These are phyloP conservation scores for Synergus japonicus DNA, from an alignment of 2,888 invertebrate species.

Conservation along the genomic window DNA sequence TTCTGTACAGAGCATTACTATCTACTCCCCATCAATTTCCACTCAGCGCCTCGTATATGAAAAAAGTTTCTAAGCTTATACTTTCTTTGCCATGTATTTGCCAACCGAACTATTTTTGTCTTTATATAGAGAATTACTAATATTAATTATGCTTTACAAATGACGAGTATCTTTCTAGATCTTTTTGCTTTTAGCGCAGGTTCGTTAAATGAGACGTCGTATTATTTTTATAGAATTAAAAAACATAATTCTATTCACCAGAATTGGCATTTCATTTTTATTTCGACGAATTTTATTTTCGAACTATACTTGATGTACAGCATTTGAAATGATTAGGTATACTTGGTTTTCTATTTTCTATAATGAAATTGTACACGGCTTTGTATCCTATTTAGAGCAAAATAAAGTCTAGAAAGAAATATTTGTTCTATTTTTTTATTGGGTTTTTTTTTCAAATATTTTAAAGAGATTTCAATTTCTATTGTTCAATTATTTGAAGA, in stretches of 20 bases:
- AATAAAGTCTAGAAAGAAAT: slow-evolving; percentile 77
- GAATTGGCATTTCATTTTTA: neutral
- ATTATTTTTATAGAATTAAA: neutral
- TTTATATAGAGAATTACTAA: slow-evolving; percentile 72
- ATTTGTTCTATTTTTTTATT: slow-evolving; percentile 35
- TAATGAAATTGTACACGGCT: slow-evolving; percentile 69
- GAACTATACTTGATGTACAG: neutral
- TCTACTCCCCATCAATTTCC: slow-evolving; percentile 53
- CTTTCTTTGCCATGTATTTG: slow-evolving; percentile 76
- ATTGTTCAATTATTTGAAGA: neutral
- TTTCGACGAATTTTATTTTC: neutral
- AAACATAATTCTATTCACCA: neutral
- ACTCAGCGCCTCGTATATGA: slow-evolving; percentile 75
- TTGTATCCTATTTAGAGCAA: slow-evolving; percentile 76
- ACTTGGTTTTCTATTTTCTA: slow-evolving; percentile 17
- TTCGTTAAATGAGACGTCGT: neutral
- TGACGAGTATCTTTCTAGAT: slow-evolving; percentile 74
- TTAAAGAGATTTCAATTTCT: neutral
- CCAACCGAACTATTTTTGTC: slow-evolving; percentile 73
- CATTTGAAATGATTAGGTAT: neutral
- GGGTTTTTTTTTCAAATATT: neutral
- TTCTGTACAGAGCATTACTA: slow-evolving; percentile 56
- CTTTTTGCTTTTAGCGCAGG: slow-evolving; percentile 66
- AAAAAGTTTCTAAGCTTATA: slow-evolving; percentile 71
- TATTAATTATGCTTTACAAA: slow-evolving; percentile 69